Conservation (phyloP, 2,113 vertebrate genomes). For the Brachyhypopomus gauderio region DNA sequence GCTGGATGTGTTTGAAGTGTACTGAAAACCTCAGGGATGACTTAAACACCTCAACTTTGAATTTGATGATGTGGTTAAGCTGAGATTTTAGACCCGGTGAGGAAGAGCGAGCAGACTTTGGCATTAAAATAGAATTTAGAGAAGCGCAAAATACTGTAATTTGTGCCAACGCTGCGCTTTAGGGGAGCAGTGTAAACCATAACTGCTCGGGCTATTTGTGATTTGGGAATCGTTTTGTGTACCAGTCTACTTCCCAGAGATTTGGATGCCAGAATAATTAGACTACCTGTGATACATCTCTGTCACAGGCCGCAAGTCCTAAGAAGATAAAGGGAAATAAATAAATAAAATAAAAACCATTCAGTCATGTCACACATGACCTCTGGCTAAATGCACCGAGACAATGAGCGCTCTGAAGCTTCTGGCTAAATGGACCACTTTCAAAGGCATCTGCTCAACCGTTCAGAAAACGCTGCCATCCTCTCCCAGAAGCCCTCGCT, state of each 20-base stretch:
- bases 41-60: neutral
- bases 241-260: neutral
- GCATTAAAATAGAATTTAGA: slow-evolving; percentile 6
- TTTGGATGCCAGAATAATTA: slow-evolving; percentile 5
- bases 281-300: neutral
- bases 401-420: slow-evolving; percentile 7
- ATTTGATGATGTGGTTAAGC: neutral
- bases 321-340: neutral
- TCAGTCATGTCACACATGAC: slow-evolving; percentile 1
- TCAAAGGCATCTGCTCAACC: slow-evolving; percentile 18
- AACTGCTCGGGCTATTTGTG: slow-evolving; percentile 5
- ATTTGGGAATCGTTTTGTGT: slow-evolving; percentile 12
- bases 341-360: neutral
- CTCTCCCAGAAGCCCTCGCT: neutral
- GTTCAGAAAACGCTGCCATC: slow-evolving; percentile 8
- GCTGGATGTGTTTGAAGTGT: neutral
- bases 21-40: neutral
- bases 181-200: neutral
- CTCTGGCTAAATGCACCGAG: slow-evolving; percentile 1
- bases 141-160: slow-evolving; percentile 3
- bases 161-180: neutral
- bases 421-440: slow-evolving; percentile 10
- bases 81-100: slow-evolving; percentile 2
- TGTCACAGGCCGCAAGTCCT: neutral
- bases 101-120: neutral